Base-by-base conservation (phyloP, 2,113 vertebrate species). In the Bubo blakistoni region DNA sequence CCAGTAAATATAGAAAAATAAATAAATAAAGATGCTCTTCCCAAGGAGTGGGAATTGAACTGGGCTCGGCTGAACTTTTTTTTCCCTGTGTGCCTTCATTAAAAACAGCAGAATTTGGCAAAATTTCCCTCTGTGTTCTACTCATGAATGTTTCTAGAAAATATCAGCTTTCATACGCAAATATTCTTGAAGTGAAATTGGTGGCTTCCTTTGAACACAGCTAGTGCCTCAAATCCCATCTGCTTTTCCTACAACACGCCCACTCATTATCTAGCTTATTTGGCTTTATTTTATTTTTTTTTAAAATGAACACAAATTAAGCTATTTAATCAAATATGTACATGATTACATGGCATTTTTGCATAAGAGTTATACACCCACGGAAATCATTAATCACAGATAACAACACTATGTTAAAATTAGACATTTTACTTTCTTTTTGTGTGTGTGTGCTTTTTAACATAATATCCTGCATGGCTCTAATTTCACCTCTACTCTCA, bases 221-320 rank as follows among this genome's bases (percentile, higher is more conserved):
- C 88, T 86, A 95, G 94, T 92, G 97, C 92, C 94, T 97, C 91
- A 94, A 97, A 96, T 86, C 96, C 97, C 97, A 97, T 97, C 97
- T 97, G 97, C 95, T 97, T 97, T 96, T 94, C 87, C 94, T 95
- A 96, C 91, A 97, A 97, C 96, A 97, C 94, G 74, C 97, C 97
- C 91, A 97, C 97, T 97, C 96, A 97, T 97, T 97, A 97, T 97
- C 96, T 97, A 97, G 97, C 94, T 97, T 97, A 97, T 97, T 97
- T 97, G 95, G 90, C 95, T 96, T 97, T 93, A 95, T 96, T 97
- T 97, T 96, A 94, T 95, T 97, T 96, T 95, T 96, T 96, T 92
- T 92, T 7, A 90, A 95, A 95, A 96, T 96, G 97, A 97, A 97
- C 96, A 97, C 96, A 97, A 97, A 97, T 97, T 93, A 97, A 96